Conservation (phyloP, 1,140 invertebrate genomes). For the Littorina saxatilis region DNA sequence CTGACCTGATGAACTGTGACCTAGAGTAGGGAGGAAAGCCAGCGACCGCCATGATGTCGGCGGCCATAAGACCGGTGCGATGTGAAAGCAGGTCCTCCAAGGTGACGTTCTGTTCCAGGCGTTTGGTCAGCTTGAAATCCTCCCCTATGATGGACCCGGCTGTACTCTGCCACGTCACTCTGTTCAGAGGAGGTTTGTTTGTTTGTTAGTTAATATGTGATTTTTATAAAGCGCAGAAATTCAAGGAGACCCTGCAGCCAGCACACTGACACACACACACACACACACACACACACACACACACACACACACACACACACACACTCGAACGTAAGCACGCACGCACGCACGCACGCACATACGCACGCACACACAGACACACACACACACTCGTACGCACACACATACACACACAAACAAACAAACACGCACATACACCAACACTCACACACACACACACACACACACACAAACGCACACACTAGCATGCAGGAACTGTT, state of each 20-base stretch:
- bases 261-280: neutral
- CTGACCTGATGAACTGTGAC: neutral
- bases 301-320: too few species aligned
- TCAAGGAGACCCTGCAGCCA: neutral
- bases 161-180: neutral
- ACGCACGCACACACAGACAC: neutral
- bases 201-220: neutral
- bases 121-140: neutral
- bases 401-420: too few species aligned
- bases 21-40: neutral
- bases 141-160: neutral
- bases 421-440: too few species aligned
- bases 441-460: too few species aligned
- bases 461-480: too few species aligned
- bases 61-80: slow-evolving; percentile 19
- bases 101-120: neutral
- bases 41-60: slow-evolving; percentile 14
- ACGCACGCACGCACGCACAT: too few species aligned
- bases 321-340: too few species aligned
- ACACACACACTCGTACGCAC: too few species aligned
- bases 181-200: neutral
- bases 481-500: neutral
- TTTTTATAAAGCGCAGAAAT: neutral
- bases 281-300: neutral
- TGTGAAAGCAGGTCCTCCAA: slow-evolving; percentile 7